Percentiles rank a stretch among this genome's conserved stretches.
These are phyloP conservation scores for Desoria tigrina DNA, from an alignment of 2,888 invertebrate species.

Conservation along the genomic window DNA sequence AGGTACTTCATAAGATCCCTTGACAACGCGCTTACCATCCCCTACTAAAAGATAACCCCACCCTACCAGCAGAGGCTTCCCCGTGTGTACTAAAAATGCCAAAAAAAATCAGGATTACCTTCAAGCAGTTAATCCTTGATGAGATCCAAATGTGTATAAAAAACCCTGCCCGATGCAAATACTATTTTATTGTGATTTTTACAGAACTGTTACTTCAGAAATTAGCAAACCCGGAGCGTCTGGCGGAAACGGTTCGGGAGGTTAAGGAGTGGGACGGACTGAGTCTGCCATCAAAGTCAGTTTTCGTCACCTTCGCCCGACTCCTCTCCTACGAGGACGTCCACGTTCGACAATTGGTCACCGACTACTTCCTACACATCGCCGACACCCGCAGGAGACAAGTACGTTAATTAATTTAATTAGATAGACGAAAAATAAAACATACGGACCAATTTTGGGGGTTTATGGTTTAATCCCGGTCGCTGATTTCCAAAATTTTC, in stretches of 20 bases:
- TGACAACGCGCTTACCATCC: no score
- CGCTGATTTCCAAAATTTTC: no score
- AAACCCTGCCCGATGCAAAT: no score
- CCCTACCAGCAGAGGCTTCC: no score
- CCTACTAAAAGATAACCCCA: no score
- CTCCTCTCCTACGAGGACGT: conserved; percentile 33
- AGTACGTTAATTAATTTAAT: conserved; percentile 20
- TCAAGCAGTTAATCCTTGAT: no score
- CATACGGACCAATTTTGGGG: conserved; percentile 15
- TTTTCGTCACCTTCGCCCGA: conserved; percentile 36
- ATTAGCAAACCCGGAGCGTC: conserved; percentile 24
- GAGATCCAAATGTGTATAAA: no score
- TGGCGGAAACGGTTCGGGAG: conserved; percentile 29
- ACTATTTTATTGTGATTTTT: conserved; percentile 19
- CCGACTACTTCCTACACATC: conserved; percentile 39
- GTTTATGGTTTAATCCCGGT: no score
- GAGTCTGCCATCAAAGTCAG: conserved; percentile 35
- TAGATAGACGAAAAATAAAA: no score
- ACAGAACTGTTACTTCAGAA: conserved; percentile 35
- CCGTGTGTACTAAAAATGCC: no score
- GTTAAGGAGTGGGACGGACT: conserved; percentile 17
- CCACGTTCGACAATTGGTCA: conserved; percentile 32
- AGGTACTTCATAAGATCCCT: no score
- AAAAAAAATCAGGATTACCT: no score
- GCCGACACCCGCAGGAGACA: conserved; percentile 29